Evolutionary conservation across 1,140 invertebrate genomes (phyloP), one percentile per base, ranked within the genome.

Genomic region (Drosophila tsacasi): DNA sequence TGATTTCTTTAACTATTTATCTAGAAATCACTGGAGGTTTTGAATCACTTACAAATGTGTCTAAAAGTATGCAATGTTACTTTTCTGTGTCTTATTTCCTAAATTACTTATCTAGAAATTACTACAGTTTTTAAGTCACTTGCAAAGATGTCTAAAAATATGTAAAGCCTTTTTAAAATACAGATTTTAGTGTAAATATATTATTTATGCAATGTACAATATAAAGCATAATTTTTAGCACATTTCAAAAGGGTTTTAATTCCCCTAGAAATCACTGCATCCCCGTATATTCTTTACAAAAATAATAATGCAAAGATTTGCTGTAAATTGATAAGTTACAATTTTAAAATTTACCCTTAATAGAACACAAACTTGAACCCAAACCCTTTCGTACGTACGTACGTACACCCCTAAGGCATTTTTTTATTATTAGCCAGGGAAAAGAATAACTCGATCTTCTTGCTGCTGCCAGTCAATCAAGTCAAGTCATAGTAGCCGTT

Each of bases 381-480:
- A 12, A 37, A 37, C 1, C 12, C 10, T 17, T 23, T 15, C 12
- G 12, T 23, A 13, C n/a, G n/a, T n/a, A n/a, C n/a, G n/a, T n/a
- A n/a, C n/a, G n/a, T n/a, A n/a, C n/a, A n/a, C 3, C 21, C 44
- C 21, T 17, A 2, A 30, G 35, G 50, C 62, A 40, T 23, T 40
- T 23, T 30, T 27, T 23, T 27, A 65, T 62, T 30, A 65, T 63
- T 44, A 42, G 63, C 15, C 25, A 32, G 17, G 25, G 10, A 42
- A 30, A 23, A 32, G 21, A 42, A 64, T 21, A 35, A 30, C 54
- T 19, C 19, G 37, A 42, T 32, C 19, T 27, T 39, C 2, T 21
- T 59, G 27, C 10, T 17, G 17, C 23, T 40, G 61, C 32, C 52
- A 57, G 54, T 25, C 54, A 25, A 37, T 39, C 35, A 57, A 25